Base-by-base conservation (phyloP, 2,888 invertebrate genomes). In the Ophion costatus region DNA sequence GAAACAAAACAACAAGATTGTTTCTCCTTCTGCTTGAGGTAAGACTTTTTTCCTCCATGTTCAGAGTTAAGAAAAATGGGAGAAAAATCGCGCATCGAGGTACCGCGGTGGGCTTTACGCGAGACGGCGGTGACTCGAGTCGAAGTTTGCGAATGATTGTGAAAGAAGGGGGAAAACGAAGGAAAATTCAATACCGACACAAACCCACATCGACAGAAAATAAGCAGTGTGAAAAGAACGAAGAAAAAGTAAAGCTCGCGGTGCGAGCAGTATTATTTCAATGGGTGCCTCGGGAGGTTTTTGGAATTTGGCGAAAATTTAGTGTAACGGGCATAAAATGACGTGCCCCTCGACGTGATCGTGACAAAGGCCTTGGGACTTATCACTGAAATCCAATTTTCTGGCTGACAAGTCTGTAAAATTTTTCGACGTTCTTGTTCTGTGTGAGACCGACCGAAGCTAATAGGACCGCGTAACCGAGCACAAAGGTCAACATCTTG, bases 391-490 rank as follows among this genome's bases (percentile, higher is more conserved):
- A 87, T 80, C 93, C 93, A 85, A 91, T 90, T 88, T 93, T 93
- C 83, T 92, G 91, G 71, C 92, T 91, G 70, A 96, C 91, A 89
- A 95, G 94, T 94, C 94, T 95, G 89, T 95, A 95, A 90, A 95
- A 96, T 92, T 96, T 96, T 93, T 96, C 94, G 75, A 95, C 94
- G 73, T 95, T 95, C 89, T 95, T 95, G 90, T 96, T 96, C 88
- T 96, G 96, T 14, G 95, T 95, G 80, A 96, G 94, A 38, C 96
- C 96, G 87, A 96, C 95, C 11, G 96, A 95, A 22, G 95, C 95
- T 82, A 96, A 92, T 92, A 96, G 94, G 84, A 96, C 91, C 78
- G 96, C 95, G 88, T 96, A 96, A 29, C 96, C 95, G 74, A 96
- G 94, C 71, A 96, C 93, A 85, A 96, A 95, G 0, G 96, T 95